Evolutionary conservation across 1,140 invertebrate species (phyloP), one percentile per base, ranked within the genome.

Genomic region (Danaus melanippus): DNA sequence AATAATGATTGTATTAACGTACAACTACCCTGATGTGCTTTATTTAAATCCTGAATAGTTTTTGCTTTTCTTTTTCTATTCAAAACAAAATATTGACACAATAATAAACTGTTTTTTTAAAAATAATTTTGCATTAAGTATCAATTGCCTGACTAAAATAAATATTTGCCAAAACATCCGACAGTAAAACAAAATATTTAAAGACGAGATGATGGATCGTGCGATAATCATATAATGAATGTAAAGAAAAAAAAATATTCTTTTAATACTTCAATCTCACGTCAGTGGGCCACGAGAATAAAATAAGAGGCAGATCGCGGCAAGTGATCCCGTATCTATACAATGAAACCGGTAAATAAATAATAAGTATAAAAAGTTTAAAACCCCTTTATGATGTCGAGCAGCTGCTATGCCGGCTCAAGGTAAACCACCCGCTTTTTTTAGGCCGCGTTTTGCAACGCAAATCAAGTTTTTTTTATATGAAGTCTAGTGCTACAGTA

Each of bases 291-390:
- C 48, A 51, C 60, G 12, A 47, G 15, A 7, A 47, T 0, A 12
- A n/a, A 58, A 52, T 51, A 58, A 50, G 46, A 57, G 43, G 46
- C 12, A 44, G 32, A 45, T 56, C 54, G 42, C 45, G 45, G 53
- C 51, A 62, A 60, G 46, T 50, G 64, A 69, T 71, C 65, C 56
- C 63, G 57, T 56, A 63, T 63, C 64, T 60, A 53, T 58, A 68
- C 64, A 74, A 66, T 77, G 66, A 62, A 76, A 79, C 81, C 71
- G 74, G 74, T 79, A 82, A 62, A 78, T 79, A 77, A 74, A 76
- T 74, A 76, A 78, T 74, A 76, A 80, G 62, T 67, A 70, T 71
- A 81, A 82, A 79, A 84, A 81, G 72, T 73, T 72, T 77, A 71
- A 69, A 75, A 82, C 69, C 70, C 79, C 76, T 71, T 74, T 70